These are phyloP conservation scores for Hoplostethus mediterraneus DNA, from an alignment of 2,797 vertebrate genomes.

Conservation along the genomic window DNA sequence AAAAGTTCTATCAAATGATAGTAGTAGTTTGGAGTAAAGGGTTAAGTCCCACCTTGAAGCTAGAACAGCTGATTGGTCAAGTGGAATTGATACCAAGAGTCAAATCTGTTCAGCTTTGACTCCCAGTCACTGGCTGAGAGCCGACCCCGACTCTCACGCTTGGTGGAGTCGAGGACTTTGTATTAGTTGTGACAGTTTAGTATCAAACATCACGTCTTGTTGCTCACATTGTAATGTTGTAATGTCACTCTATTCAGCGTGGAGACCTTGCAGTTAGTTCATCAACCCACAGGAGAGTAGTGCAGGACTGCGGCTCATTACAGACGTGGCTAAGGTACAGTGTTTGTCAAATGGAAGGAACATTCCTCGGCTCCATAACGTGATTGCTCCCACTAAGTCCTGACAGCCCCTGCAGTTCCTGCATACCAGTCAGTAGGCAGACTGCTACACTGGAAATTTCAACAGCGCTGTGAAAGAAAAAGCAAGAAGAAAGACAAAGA, in stretches of 20 bases:
- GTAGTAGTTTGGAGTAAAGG: too few species aligned
- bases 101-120: too few species aligned
- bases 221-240: neutral
- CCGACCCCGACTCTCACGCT: too few species aligned
- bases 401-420: slow-evolving; percentile 74
- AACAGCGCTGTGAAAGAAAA: slow-evolving; percentile 24
- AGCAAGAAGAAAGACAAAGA: neutral
- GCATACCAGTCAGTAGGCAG: slow-evolving; percentile 74
- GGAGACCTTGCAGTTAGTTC: slow-evolving; percentile 4
- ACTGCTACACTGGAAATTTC: slow-evolving; percentile 56
- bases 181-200: too few species aligned
- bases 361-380: slow-evolving; percentile 79
- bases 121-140: too few species aligned
- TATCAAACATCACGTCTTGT: too few species aligned
- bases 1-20: too few species aligned
- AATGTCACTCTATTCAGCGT: neutral
- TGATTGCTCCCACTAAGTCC: slow-evolving; percentile 77
- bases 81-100: too few species aligned
- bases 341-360: slow-evolving; percentile 72
- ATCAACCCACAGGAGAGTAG: neutral
- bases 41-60: too few species aligned
- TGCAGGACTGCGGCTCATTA: slow-evolving; percentile 26
- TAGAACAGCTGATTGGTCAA: too few species aligned
- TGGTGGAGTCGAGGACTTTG: too few species aligned
- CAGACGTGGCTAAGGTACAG: slow-evolving; percentile 43